A percentile compares a stretch with the other conserved stretches of the same genome.
These are phyloP conservation scores for Coelogynopora nodosa DNA, from an alignment of 2,888 invertebrate species.

Conservation along the genomic window DNA sequence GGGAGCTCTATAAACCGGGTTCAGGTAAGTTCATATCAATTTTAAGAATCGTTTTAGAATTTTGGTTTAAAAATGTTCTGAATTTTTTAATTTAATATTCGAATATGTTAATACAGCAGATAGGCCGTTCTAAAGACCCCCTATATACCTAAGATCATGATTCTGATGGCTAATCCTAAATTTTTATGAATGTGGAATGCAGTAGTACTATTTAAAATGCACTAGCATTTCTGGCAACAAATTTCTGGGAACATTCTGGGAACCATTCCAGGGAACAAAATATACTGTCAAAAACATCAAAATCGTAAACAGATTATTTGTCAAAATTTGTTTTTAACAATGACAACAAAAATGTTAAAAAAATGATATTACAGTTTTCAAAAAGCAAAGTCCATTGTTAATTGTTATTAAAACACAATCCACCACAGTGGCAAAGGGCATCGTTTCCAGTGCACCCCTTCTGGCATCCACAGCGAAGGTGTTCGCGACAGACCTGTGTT, in stretches of 20 bases:
- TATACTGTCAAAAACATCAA: no score
- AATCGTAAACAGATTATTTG: not conserved
- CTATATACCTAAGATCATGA: no score
- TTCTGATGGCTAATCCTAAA: conserved; percentile 1
- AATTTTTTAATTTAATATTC: no score
- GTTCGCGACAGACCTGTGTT: not conserved
- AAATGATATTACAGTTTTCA: not conserved
- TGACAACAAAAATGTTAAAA: not conserved
- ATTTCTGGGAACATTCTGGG: not conserved
- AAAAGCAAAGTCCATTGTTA: not conserved
- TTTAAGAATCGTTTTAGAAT: no score
- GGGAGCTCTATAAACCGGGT: not conserved
- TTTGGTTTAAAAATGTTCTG: no score
- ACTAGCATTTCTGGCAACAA: not conserved
- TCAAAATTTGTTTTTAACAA: not conserved
- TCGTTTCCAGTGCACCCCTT: not conserved
- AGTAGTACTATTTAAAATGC: conserved; percentile 7
- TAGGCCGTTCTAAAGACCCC: no score
- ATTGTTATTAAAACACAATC: not conserved
- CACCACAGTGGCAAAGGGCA: conserved; percentile 24
- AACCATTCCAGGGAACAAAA: not conserved
- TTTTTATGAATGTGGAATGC: conserved; percentile 8
- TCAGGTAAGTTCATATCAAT: not conserved
- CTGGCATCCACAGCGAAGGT: conserved; percentile 10
- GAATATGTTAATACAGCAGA: no score